Base-by-base conservation (phyloP, 1,140 invertebrate genomes). In the Drosophila pachea region DNA sequence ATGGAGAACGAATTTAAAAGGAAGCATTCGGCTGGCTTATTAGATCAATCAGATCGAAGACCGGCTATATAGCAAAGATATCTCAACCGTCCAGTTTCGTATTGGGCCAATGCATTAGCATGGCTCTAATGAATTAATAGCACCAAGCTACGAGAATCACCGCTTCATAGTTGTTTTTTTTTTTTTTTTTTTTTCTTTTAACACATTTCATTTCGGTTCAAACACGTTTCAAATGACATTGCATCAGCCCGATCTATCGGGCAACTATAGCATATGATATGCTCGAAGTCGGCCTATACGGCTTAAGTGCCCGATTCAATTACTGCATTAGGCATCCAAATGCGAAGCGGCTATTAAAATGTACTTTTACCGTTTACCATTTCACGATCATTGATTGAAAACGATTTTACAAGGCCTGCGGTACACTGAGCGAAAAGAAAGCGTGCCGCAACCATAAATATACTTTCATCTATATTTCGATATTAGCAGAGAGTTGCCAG, bases 71-170 rank as follows among this genome's bases (percentile, higher is more conserved):
- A 22, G 22, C 22, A 22, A 3, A 22, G 22, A 22, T 11, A 35
- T 59, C 16, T 33, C n/a, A 32, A 7, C 32, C 9, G 6, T 35
- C 62, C 38, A 14, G 45, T 31, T 62, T 42, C 40, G 74, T 66
- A 69, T 66, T 56, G 60, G 42, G n/a, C 60, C 67, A 78, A 86
- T 84, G 81, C 64, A 86, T 84, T 84, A 84, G 56, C 81, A 58
- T 12, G 32, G 53, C 58, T 68, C 81, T 86, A 84, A 84, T 84
- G 70, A 81, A 84, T 84, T 86, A 84, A 84, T 86, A 71, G 81
- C 81, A 84, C 81, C 53, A 81, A 86, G 76, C 81, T 86, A 86
- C 73, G 73, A 86, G 73, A 78, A 78, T 69, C 52, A 22, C 11
- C 3, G 22, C 22, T 22, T 22, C 22, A 22, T 22, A 22, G 22